Evolutionary conservation across 2,888 invertebrate species (phyloP).

Genomic region (Orthosia gracilis): DNA sequence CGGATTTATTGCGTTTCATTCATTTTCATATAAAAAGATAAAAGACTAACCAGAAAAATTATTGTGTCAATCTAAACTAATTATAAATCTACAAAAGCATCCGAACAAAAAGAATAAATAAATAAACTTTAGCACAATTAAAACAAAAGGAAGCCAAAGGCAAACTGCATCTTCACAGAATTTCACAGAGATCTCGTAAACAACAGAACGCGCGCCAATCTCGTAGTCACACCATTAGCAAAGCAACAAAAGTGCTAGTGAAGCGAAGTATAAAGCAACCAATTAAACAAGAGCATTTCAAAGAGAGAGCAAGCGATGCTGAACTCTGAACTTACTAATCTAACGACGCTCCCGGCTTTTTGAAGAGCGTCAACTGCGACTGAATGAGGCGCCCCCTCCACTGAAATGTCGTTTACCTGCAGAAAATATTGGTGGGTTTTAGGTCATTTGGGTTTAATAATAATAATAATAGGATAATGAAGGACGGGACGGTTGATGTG

Average conservation of each 20-base stretch:
- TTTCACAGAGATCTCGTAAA: constrained; percentile 29
- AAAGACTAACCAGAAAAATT: neutral
- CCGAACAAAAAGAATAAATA: neutral
- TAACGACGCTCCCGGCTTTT: constrained; percentile 98
- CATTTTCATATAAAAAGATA: too few species aligned
- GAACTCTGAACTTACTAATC: constrained; percentile 94
- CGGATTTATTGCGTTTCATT: too few species aligned
- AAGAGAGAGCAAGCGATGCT: constrained; percentile 43
- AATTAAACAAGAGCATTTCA: constrained; percentile 58
- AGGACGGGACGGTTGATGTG: too few species aligned
- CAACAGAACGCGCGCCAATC: constrained; percentile 27
- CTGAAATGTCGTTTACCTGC: constrained; percentile 97
- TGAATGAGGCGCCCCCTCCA: constrained; percentile 98
- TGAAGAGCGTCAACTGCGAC: constrained; percentile 99
- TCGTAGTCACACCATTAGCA: constrained; percentile 42
- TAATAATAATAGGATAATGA: too few species aligned
- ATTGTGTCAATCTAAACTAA: neutral
- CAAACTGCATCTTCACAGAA: constrained; percentile 14
- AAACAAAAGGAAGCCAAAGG: neutral
- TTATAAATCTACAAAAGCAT: neutral
- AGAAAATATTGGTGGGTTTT: constrained; percentile 25
- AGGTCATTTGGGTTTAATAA: neutral
- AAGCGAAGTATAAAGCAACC: constrained; percentile 55
- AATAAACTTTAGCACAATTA: neutral
- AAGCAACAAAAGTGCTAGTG: constrained; percentile 41